Percentiles rank a stretch among this genome's conserved stretches.
Conservation (phyloP, 2,888 invertebrate genomes). For the Punctoribates punctum region DNA sequence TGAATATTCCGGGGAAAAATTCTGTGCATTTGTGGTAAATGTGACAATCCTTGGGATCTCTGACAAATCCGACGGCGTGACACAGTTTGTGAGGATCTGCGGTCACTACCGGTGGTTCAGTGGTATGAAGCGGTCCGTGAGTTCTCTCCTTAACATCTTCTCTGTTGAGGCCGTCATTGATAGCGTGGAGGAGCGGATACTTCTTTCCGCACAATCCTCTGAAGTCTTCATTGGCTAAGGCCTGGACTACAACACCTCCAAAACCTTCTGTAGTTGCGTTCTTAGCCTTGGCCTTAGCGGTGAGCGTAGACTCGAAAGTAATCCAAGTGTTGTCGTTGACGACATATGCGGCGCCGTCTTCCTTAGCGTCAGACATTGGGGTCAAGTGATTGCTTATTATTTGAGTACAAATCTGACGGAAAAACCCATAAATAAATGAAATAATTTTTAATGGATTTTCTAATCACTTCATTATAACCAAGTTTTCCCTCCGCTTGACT, state of each 20-base stretch:
- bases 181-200: slow-evolving; percentile 32
- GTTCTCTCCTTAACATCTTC: not conserved
- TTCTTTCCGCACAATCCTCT: slow-evolving; percentile 37
- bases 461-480: slow-evolving; percentile 31
- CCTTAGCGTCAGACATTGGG: not conserved
- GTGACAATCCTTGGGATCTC: slow-evolving; percentile 17
- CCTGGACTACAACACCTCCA: slow-evolving; percentile 35
- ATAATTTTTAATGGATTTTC: not conserved
- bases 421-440: not conserved
- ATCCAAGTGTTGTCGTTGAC: slow-evolving; percentile 23
- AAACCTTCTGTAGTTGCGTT: slow-evolving; percentile 28
- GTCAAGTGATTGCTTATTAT: not conserved
- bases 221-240: slow-evolving; percentile 40
- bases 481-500: slow-evolving; percentile 26
- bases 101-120: slow-evolving; percentile 9
- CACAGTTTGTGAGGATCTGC: not conserved
- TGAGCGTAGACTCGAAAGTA: slow-evolving; percentile 12
- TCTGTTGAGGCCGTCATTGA: slow-evolving; percentile 19
- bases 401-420: not conserved
- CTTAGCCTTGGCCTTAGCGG: not conserved
- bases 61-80: slow-evolving; percentile 12
- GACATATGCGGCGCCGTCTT: not conserved
- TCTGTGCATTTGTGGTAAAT: slow-evolving; percentile 34
- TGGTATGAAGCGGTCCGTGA: not conserved
- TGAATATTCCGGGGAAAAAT: not conserved